Base-by-base conservation (phyloP, 2,113 vertebrate genomes). In the Rhinogobius similis region DNA sequence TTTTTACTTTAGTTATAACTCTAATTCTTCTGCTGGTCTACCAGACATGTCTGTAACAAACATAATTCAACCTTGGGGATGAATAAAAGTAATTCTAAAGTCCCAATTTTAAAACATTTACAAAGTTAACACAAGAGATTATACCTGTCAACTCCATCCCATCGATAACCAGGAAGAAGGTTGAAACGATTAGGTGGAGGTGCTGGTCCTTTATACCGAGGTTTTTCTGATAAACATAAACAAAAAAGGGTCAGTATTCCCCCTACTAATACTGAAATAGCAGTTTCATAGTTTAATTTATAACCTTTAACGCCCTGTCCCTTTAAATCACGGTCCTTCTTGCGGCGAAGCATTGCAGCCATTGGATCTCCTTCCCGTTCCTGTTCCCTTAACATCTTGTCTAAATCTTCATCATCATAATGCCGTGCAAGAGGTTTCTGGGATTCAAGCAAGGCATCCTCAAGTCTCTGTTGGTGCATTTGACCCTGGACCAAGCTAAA, bases 71-170 rank as follows among this genome's bases (percentile, higher is more conserved):
- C n/a, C n/a, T n/a, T n/a, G n/a, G n/a, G 32, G 32, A 36, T 36
- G 32, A 36, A 36, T 36, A 36, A 36, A 36, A 36, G 32, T 36
- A 36, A 36, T 3, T 36, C 32, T 36, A 8, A 36, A 11, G 21
- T 62, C 41, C 26, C 32, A 23, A n/a, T 46, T 24, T 41, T 4
- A 13, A 32, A 1, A 21, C 23, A 16, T 24, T 13, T 44, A 13
- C 23, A 24, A 41, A 41, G 59, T 48, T 48, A 48, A 50, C 16
- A 50, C 12, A 26, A 14, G 10, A 14, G 5, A 55, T 13, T 26
- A 55, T 88, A 98, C 98, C 98, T 96, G 91, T 99, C 94, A 58
- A 96, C 94, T 1, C 98, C 98, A 13, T 99, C 98, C 98, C 98
- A 99, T 75, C 96, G 97, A 78, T 97, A 94, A 1, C 98, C 98